phyloP scores from a whole-genome alignment of 1,140 invertebrate genomes.

The Leptinotarsa lineolata region DNA sequence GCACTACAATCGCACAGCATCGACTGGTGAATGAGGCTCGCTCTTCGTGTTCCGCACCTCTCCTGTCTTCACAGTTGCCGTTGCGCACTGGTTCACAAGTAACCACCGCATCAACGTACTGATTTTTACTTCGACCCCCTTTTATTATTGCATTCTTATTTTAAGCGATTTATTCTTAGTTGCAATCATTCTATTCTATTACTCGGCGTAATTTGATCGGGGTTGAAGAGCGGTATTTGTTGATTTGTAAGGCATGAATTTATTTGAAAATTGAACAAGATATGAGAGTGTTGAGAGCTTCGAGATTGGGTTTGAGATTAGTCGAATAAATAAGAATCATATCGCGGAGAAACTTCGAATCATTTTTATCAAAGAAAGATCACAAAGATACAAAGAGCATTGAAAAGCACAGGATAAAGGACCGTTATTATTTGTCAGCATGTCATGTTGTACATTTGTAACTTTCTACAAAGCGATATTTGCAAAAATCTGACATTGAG shows the following conservation, averaged over 20 bases:
- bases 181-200: conserved; percentile 14
- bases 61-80: conserved; percentile 38
- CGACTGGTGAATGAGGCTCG: background rate
- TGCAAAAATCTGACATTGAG: too few species aligned
- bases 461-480: too few species aligned
- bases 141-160: conserved; percentile 41
- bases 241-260: background rate
- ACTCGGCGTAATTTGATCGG: background rate
- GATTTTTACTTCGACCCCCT: conserved; percentile 50
- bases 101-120: conserved; percentile 55
- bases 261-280: too few species aligned
- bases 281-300: too few species aligned
- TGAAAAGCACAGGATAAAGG: too few species aligned
- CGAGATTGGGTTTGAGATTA: too few species aligned
- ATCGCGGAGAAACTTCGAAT: too few species aligned
- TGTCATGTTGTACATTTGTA: too few species aligned
- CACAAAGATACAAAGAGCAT: too few species aligned
- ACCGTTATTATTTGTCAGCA: too few species aligned
- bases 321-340: too few species aligned
- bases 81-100: conserved; percentile 55
- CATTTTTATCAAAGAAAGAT: too few species aligned
- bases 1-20: background rate
- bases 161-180: conserved; percentile 27
- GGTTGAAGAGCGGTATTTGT: background rate
- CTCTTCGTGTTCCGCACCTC: conserved; percentile 37